phyloP scores from a whole-genome alignment of 2,888 invertebrate species.

The Drosophila quinaria region DNA sequence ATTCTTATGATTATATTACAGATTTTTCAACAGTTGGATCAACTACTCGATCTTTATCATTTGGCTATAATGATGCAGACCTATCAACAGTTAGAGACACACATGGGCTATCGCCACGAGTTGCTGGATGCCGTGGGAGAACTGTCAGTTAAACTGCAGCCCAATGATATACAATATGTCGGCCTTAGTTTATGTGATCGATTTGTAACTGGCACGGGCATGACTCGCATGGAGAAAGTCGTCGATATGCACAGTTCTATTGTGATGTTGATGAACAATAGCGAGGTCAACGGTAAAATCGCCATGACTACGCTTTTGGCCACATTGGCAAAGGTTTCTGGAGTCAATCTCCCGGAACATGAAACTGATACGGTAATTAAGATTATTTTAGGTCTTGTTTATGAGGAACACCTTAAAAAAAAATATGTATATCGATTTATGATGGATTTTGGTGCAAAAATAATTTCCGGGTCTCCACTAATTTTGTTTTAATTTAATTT shows the following conservation, averaged over 20 bases:
- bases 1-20: conserved; percentile 1
- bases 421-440: too few relatives aligned
- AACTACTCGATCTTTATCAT: conserved; percentile 49
- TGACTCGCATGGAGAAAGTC: conserved; percentile 37
- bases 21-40: conserved; percentile 13
- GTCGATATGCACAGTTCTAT: conserved; percentile 38
- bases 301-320: conserved; percentile 46
- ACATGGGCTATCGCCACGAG: conserved; percentile 29
- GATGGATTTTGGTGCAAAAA: too few relatives aligned
- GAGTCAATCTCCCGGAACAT: neutral
- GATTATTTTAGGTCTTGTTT: too few relatives aligned
- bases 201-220: conserved; percentile 29
- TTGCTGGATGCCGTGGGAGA: conserved; percentile 36
- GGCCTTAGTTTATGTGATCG: conserved; percentile 33
- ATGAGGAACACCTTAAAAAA: too few relatives aligned
- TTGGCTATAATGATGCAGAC: conserved; percentile 56
- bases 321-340: conserved; percentile 42
- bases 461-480: too few relatives aligned
- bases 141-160: conserved; percentile 8
- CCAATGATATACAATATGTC: conserved; percentile 24
- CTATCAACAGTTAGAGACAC: conserved; percentile 19
- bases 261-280: conserved; percentile 28
- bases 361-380: conserved; percentile 24
- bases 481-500: too few relatives aligned
- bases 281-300: conserved; percentile 11